Evolutionary conservation across 2,797 vertebrate genomes (phyloP).

Genomic region (Florisuga fusca): DNA sequence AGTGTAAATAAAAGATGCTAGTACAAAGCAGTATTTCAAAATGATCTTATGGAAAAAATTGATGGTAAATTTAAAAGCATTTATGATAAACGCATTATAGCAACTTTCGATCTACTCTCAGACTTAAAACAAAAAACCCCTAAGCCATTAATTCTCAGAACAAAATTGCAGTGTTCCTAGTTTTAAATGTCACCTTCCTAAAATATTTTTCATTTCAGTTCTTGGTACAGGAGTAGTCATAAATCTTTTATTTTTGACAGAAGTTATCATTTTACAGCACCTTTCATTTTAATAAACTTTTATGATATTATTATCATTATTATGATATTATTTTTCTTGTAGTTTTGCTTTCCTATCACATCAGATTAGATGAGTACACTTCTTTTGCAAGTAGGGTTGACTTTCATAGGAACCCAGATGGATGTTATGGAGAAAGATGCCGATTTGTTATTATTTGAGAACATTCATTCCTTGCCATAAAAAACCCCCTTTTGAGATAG

Average conservation of each 20-base stretch:
- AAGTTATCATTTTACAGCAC: neutral
- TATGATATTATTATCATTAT: neutral
- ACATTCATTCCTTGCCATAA: neutral
- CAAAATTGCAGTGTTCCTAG: neutral
- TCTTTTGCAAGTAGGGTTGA: neutral
- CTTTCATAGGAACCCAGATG: neutral
- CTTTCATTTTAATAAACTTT: neutral
- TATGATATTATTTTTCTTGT: neutral
- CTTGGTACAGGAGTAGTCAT: neutral
- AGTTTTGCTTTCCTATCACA: neutral
- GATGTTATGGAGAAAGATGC: neutral
- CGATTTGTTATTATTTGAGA: neutral
- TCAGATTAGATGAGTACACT: neutral
- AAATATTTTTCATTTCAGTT: neutral
- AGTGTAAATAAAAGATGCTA: slow-evolving; percentile 31
- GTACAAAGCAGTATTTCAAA: neutral
- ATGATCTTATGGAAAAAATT: neutral
- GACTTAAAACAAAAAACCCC: neutral
- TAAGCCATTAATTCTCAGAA: neutral
- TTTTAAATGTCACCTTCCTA: neutral
- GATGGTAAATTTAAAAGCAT: neutral
- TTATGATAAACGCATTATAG: neutral
- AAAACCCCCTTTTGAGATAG: neutral
- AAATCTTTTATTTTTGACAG: neutral
- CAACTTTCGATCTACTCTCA: neutral